Conservation (phyloP, 2,797 vertebrate genomes). For the Melanitta fusca region DNA sequence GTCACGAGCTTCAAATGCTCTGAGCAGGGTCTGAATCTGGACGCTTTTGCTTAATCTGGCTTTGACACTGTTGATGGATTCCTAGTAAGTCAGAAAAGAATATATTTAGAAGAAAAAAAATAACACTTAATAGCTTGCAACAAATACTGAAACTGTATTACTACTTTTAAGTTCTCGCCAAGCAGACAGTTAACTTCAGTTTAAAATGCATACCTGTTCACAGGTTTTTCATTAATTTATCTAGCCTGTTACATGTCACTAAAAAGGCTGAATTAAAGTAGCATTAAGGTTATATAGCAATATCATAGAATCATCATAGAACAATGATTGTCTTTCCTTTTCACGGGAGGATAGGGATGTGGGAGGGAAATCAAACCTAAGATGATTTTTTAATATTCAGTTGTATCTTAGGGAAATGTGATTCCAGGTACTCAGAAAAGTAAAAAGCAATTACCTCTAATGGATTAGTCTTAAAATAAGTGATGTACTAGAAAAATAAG, state of each 20-base stretch:
- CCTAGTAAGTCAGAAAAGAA: constrained; percentile 79
- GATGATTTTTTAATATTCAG: background rate
- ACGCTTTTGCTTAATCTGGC: constrained; percentile 92
- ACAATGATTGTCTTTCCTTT: background rate
- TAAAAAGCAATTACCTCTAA: background rate
- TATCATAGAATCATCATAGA: background rate
- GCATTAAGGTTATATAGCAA: background rate
- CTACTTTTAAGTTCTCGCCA: background rate
- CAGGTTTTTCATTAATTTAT: background rate
- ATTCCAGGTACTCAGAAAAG: background rate
- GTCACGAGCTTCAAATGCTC: constrained; percentile 96
- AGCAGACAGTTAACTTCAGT: background rate
- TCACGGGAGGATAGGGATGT: background rate
- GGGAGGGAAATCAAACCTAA: background rate
- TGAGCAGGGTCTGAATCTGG: constrained; percentile 93
- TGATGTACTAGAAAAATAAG: background rate
- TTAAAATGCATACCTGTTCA: background rate
- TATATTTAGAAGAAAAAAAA: constrained; percentile 22
- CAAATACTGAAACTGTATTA: background rate
- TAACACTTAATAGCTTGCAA: background rate
- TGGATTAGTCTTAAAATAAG: background rate
- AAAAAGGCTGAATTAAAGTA: background rate
- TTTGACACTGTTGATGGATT: constrained; percentile 96
- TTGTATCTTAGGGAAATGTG: background rate
- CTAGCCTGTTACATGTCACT: background rate